A percentile compares a stretch with the other conserved stretches of the same genome.
Conservation (phyloP, 2,113 vertebrate species). For the Psephotus haematonotus region DNA sequence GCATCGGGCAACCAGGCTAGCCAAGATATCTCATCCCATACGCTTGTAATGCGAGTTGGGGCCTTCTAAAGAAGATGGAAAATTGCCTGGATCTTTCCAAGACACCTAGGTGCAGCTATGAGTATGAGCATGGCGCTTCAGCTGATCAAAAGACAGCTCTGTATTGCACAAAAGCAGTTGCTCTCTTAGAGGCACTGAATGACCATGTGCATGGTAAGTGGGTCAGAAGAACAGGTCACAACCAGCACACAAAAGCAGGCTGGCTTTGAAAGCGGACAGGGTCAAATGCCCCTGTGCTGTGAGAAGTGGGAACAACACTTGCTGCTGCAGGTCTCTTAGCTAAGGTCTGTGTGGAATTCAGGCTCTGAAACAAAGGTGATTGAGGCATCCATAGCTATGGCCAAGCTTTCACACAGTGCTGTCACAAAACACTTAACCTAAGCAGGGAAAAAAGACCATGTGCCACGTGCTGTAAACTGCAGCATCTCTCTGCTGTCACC, state of each 20-base stretch:
- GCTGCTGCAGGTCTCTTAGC: not conserved
- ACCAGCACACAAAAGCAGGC: not conserved
- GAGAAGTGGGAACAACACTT: not conserved
- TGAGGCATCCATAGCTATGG: rapidly evolving
- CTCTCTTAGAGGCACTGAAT: not conserved
- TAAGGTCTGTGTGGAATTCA: rapidly evolving
- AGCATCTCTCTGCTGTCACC: not conserved
- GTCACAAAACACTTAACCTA: rapidly evolving
- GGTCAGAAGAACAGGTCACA: not conserved
- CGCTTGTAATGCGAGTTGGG: not conserved
- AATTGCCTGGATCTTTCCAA: not conserved
- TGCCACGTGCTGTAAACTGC: not conserved
- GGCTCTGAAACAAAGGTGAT: not conserved
- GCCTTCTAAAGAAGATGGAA: not conserved
- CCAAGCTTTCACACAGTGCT: rapidly evolving
- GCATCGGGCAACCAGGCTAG: not conserved
- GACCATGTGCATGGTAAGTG: rapidly evolving
- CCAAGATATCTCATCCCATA: not conserved
- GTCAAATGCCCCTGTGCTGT: not conserved
- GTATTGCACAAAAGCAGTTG: not conserved
- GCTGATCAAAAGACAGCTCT: not conserved
- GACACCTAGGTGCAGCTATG: not conserved
- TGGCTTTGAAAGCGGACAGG: not conserved
- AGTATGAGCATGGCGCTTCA: rapidly evolving
- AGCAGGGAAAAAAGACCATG: rapidly evolving